Percentiles rank a stretch among this genome's conserved stretches.
Conservation (phyloP, 2,888 invertebrate genomes). For the Bursaphelenchus okinawaensis region DNA sequence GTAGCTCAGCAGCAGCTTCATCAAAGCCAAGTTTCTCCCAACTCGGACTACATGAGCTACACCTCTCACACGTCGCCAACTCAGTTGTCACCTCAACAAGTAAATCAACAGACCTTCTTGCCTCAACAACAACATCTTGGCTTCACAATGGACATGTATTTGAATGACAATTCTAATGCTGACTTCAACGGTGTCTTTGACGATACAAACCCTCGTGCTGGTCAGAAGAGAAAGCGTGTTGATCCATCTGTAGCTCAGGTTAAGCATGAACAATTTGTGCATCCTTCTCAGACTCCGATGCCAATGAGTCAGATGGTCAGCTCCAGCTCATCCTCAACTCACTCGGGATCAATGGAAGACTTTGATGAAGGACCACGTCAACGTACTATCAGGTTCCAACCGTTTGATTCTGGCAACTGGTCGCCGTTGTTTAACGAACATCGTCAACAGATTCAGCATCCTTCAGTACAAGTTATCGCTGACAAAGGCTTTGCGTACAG, state of each 20-base stretch:
- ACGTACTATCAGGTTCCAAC: slow-evolving; percentile 1
- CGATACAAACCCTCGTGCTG: not conserved
- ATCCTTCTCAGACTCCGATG: not conserved
- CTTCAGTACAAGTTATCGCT: slow-evolving; percentile 75
- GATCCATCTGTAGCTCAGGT: not conserved
- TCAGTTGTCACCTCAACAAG: slow-evolving; percentile 1
- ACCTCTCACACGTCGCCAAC: slow-evolving; percentile 18
- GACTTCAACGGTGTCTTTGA: not conserved
- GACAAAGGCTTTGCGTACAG: slow-evolving; percentile 99
- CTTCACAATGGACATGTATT: not conserved
- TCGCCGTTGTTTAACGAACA: slow-evolving; percentile 47
- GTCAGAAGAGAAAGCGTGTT: not conserved
- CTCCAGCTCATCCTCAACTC: slow-evolving; percentile 1
- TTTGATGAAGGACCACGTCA: slow-evolving; percentile 9
- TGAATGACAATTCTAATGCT: not conserved
- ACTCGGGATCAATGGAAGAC: slow-evolving; percentile 8
- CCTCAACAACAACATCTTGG: slow-evolving; percentile 4
- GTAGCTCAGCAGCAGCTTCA: not conserved
- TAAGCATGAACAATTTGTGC: not conserved
- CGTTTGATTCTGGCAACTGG: slow-evolving; percentile 15
- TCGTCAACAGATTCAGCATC: slow-evolving; percentile 29
- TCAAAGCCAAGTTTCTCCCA: slow-evolving; percentile 23
- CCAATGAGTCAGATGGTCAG: not conserved
- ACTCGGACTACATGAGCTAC: slow-evolving; percentile 33
- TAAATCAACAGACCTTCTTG: not conserved